phyloP scores from a whole-genome alignment of 2,797 vertebrate species.

The Poeciliopsis infans region DNA sequence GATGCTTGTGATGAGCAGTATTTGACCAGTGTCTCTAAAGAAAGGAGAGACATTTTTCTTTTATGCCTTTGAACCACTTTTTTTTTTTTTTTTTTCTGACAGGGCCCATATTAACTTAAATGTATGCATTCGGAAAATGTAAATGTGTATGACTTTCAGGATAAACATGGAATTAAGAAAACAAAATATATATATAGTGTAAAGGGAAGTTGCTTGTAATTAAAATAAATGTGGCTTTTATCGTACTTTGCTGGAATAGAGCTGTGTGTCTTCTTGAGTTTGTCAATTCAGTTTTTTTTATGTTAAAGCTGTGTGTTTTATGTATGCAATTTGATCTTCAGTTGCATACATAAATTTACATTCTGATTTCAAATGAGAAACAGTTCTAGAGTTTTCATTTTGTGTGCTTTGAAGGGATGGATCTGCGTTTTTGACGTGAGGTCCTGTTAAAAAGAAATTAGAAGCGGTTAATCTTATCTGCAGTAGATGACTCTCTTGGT shows the following conservation, averaged over 20 bases:
- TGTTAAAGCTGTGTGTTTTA: background rate
- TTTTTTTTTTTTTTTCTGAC: conserved; percentile 51
- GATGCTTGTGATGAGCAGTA: conserved; percentile 85
- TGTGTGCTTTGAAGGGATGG: conserved; percentile 2
- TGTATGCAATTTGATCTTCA: conserved; percentile 17
- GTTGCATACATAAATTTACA: conserved; percentile 2
- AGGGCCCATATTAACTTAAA: conserved; percentile 52
- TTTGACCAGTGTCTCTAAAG: conserved; percentile 81
- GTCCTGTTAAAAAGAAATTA: background rate
- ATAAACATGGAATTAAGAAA: conserved; percentile 64
- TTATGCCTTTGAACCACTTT: conserved; percentile 69
- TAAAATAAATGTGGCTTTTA: conserved; percentile 90
- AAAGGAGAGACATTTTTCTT: conserved; percentile 74
- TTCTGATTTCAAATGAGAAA: conserved; percentile 3
- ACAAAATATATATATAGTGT: conserved; percentile 65
- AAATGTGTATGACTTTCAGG: conserved; percentile 75
- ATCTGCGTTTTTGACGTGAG: background rate
- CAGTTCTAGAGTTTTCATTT: background rate
- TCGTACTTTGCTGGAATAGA: conserved; percentile 75
- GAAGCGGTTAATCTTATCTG: background rate
- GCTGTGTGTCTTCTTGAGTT: conserved; percentile 59
- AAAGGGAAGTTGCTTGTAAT: conserved; percentile 89
- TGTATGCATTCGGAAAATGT: conserved; percentile 84
- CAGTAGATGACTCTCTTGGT: background rate
- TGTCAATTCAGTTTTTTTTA: conserved; percentile 14